These are phyloP conservation scores for Panonychus citri DNA, from an alignment of 1,140 invertebrate genomes.

Conservation along the genomic window DNA sequence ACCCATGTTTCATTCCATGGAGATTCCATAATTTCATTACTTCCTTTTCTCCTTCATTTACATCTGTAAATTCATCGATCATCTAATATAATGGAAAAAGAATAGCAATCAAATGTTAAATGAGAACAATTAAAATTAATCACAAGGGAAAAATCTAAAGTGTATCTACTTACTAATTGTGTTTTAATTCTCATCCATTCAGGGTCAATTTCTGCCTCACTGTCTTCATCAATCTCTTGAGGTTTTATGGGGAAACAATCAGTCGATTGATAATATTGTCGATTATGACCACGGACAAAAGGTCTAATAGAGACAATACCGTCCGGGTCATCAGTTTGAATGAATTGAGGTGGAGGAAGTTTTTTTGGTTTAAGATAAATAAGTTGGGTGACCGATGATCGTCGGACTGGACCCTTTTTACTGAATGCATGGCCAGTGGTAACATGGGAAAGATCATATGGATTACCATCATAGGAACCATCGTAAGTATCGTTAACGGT, in stretches of 20 bases:
- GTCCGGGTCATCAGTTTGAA: not conserved
- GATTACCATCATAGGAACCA: conserved; percentile 81
- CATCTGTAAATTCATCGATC: conserved; percentile 96
- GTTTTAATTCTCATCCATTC: conserved; percentile 82
- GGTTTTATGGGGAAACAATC: conserved; percentile 79
- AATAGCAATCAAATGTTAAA: not conserved
- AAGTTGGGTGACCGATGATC: conserved; percentile 64
- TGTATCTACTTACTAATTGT: conserved; percentile 20
- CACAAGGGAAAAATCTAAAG: not conserved
- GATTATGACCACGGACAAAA: conserved; percentile 19
- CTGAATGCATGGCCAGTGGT: conserved; percentile 38
- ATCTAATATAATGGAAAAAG: conserved; percentile 42
- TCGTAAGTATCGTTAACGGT: conserved; percentile 85
- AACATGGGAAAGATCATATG: conserved; percentile 56
- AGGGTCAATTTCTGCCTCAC: conserved; percentile 79
- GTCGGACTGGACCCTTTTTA: conserved; percentile 51
- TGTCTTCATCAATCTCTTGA: conserved; percentile 78
- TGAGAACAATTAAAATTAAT: not conserved
- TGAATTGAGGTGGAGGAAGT: not conserved
- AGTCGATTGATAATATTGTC: conserved; percentile 76
- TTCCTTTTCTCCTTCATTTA: conserved; percentile 94
- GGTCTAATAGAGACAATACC: not conserved
- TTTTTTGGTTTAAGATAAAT: conserved; percentile 27
- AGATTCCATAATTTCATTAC: conserved; percentile 97
- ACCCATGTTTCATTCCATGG: conserved; percentile 71